Evolutionary conservation across 1,140 invertebrate genomes (phyloP).

Genomic region (Pararge aegeria): DNA sequence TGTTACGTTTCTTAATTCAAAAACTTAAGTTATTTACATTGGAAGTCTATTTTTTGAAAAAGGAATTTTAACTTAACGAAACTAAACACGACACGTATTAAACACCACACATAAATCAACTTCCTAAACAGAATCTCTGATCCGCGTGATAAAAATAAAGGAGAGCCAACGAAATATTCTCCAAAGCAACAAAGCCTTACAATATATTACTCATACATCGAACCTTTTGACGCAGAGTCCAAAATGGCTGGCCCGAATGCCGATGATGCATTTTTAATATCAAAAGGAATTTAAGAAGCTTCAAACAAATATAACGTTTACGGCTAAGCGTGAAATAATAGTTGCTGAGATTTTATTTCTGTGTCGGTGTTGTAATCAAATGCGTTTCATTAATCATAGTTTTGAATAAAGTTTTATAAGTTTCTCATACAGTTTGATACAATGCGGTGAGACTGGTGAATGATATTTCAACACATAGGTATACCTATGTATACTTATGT

Average conservation of each 20-base stretch:
- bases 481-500: too few relatives aligned
- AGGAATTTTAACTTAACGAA: too few relatives aligned
- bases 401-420: constrained; percentile 5
- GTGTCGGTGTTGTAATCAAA: constrained; percentile 21
- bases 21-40: too few relatives aligned
- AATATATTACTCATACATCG: not conserved
- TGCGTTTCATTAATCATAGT: constrained; percentile 35
- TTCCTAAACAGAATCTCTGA: not conserved
- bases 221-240: constrained; percentile 1
- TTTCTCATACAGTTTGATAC: not conserved
- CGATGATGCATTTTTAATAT: constrained; percentile 20
- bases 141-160: constrained; percentile 3
- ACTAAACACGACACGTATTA: not conserved
- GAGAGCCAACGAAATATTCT: not conserved
- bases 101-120: not conserved
- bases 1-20: too few relatives aligned
- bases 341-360: constrained; percentile 13
- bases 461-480: too few relatives aligned
- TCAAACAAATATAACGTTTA: constrained; percentile 16
- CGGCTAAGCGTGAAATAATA: constrained; percentile 37
- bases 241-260: constrained; percentile 9
- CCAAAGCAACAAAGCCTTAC: not conserved
- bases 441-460: not conserved
- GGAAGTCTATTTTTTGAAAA: too few relatives aligned
- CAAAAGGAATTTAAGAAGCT: constrained; percentile 15